Conservation (phyloP, 2,113 vertebrate species). For the human region GRCh38 chr11:42152001-42152500, state of each 20-base stretch:
- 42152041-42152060: not conserved
- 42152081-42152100: not conserved
- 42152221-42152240: not conserved
- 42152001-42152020: not conserved
- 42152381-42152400: not conserved
- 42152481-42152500: not conserved
- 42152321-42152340: not conserved
- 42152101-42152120: not conserved
- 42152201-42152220: not conserved
- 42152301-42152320: not conserved
- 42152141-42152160: not conserved
- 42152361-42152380: not conserved
- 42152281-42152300: not conserved
- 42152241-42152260: not conserved
- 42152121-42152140: not conserved
- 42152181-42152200: not conserved
- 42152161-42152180: not conserved
- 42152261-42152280: not conserved
- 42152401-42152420: not conserved
- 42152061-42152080: not conserved
- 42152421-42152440: not conserved
- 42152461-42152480: not conserved
- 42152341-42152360: not conserved
- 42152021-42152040: not conserved
- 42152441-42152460: not conserved